Conservation (phyloP, 2,797 vertebrate species). For the Platyrinchus mystaceus region DNA sequence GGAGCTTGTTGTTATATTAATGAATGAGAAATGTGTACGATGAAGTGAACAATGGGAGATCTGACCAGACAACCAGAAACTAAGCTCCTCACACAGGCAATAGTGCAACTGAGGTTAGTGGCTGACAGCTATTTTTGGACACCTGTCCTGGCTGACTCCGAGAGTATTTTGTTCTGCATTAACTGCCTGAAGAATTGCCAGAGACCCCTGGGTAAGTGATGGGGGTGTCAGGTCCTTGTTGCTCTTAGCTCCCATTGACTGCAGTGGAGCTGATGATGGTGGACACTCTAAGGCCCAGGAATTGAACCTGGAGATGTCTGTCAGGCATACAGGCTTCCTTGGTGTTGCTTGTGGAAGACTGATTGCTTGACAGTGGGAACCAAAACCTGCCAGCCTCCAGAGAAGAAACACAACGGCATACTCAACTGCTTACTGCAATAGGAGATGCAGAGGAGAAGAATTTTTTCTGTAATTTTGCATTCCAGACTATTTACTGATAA, state of each 20-base stretch:
- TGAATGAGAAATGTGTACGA: conserved; percentile 28
- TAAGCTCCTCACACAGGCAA: not conserved
- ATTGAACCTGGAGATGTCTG: not conserved
- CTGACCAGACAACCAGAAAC: conserved; percentile 18
- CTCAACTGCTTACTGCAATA: not conserved
- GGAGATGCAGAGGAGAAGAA: not conserved
- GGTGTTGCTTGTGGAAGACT: not conserved
- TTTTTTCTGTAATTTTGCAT: not conserved
- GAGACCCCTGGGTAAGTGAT: conserved; percentile 12
- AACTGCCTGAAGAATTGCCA: conserved; percentile 47
- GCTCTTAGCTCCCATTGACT: not conserved
- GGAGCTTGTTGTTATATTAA: conserved; percentile 49
- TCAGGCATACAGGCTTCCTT: not conserved
- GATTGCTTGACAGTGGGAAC: accelerated
- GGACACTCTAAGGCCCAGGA: not conserved
- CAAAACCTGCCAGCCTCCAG: not conserved
- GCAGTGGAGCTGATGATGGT: accelerated
- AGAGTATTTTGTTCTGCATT: conserved; percentile 39
- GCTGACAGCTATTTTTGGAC: conserved; percentile 43
- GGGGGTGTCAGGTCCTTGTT: not conserved
- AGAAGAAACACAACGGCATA: not conserved
- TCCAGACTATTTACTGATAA: not conserved
- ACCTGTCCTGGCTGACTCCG: conserved; percentile 29
- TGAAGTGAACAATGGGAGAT: conserved; percentile 24
- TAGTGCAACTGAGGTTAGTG: conserved; percentile 32